Evolutionary conservation across 64 coral and sea anemone species (phyloP).

Genomic region (Acropora yongei): DNA sequence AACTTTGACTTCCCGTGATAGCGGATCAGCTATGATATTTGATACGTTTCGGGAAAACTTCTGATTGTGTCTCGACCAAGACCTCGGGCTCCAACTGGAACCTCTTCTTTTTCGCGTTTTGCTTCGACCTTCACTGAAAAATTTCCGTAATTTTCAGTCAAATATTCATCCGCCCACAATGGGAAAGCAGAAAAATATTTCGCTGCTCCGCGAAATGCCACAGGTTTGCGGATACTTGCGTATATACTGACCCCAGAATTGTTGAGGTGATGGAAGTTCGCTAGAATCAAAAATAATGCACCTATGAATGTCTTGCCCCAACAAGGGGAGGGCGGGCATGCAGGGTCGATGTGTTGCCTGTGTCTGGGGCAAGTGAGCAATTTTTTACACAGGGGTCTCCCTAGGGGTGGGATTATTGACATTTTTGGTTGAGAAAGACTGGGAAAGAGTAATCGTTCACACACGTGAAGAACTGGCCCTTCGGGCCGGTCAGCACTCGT

Average conservation of each 20-base stretch:
- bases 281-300: neutral
- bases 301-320: no score
- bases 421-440: no score
- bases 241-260: constrained; percentile 82
- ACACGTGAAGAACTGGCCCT: no score
- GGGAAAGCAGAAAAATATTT: constrained; percentile 83
- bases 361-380: no score
- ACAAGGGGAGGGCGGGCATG: no score
- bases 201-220: constrained; percentile 77
- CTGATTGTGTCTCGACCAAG: constrained; percentile 91
- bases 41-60: constrained; percentile 81
- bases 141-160: constrained; percentile 83
- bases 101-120: constrained; percentile 87
- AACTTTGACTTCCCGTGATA: constrained; percentile 81
- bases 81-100: constrained; percentile 80
- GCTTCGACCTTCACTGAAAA: constrained; percentile 94
- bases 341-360: no score
- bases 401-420: no score
- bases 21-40: constrained; percentile 82
- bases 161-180: constrained; percentile 84
- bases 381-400: no score
- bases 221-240: constrained; percentile 77
- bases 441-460: no score
- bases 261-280: constrained; percentile 49
- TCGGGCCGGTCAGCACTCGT: no score